phyloP scores from a whole-genome alignment of 1,140 invertebrate genomes.

The Macrostomum lignano region DNA sequence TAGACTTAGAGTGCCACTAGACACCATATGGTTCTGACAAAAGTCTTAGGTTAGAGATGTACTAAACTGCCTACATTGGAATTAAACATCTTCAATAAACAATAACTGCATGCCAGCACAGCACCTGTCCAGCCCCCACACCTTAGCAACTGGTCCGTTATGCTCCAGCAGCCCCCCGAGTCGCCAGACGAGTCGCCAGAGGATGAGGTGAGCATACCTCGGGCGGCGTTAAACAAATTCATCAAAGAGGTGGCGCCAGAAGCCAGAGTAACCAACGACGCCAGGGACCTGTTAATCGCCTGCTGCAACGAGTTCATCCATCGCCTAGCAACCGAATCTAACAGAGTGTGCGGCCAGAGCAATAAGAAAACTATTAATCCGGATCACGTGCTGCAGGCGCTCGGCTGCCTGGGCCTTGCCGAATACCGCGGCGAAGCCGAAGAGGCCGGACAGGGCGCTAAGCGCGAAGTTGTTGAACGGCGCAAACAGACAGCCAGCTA shows the following conservation, averaged over 20 bases:
- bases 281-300: conserved; percentile 65
- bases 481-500: conserved; percentile 21
- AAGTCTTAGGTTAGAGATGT: no score
- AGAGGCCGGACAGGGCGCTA: conserved; percentile 69
- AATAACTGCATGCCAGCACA: no score
- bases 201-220: conserved; percentile 58
- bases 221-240: conserved; percentile 91
- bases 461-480: conserved; percentile 71
- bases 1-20: no score
- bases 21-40: no score
- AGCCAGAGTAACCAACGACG: conserved; percentile 72
- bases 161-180: no score
- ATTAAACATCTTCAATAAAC: no score
- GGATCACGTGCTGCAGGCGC: conserved; percentile 58
- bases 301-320: conserved; percentile 95
- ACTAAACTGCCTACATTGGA: no score
- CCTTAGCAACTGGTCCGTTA: no score
- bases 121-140: no score
- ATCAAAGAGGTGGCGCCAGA: conserved; percentile 76
- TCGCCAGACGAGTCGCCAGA: no score
- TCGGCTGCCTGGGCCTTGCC: conserved; percentile 45
- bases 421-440: conserved; percentile 74
- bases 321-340: conserved; percentile 71
- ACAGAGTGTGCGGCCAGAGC: conserved; percentile 76
- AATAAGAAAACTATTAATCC: conserved; percentile 90